These are phyloP conservation scores for Acropternis orthonyx DNA, from an alignment of 2,797 vertebrate species.

Conservation along the genomic window DNA sequence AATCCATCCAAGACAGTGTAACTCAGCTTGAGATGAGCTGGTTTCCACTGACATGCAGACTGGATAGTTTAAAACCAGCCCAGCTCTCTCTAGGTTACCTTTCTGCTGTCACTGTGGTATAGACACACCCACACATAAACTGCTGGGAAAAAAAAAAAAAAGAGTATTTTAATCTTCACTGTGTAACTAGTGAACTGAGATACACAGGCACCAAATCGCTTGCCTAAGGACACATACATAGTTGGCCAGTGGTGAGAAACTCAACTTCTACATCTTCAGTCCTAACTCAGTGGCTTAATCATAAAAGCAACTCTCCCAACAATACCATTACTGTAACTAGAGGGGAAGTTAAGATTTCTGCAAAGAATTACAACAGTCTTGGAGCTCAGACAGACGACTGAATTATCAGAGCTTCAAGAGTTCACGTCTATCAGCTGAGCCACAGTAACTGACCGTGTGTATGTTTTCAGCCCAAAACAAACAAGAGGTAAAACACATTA, in stretches of 20 bases:
- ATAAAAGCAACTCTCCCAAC: not conserved
- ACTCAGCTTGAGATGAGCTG: not conserved
- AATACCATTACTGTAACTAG: not conserved
- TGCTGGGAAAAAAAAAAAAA: not conserved
- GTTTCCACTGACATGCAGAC: not conserved
- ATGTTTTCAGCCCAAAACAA: conserved; percentile 11
- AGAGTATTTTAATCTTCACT: not conserved
- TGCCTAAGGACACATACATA: not conserved
- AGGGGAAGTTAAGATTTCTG: conserved; percentile 8
- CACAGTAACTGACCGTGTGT: not conserved
- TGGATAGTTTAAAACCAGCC: not conserved
- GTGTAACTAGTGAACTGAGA: not conserved
- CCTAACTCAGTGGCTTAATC: not conserved
- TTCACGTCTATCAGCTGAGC: not conserved
- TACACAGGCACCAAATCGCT: not conserved
- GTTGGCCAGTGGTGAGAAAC: not conserved
- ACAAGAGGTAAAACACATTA: conserved; percentile 7
- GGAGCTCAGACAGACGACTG: not conserved
- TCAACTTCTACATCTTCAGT: not conserved
- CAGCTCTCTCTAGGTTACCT: not conserved
- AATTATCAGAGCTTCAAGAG: not conserved
- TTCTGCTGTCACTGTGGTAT: not conserved
- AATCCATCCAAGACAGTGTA: not conserved
- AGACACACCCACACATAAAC: not conserved
- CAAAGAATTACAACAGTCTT: not conserved